Evolutionary conservation across 2,888 invertebrate species (phyloP).

Genomic region (Agriopis aurantiaria): DNA sequence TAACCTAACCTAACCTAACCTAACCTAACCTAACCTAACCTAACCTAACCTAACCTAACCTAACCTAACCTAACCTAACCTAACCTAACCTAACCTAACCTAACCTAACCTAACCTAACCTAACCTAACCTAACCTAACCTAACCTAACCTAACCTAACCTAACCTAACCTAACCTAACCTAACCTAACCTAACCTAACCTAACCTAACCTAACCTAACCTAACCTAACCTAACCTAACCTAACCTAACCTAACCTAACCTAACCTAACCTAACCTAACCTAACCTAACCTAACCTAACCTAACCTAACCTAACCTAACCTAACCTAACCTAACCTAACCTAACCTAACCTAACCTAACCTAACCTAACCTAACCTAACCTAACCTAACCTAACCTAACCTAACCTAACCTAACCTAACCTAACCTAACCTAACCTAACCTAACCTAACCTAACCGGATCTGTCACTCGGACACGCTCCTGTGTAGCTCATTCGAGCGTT

Average conservation of each 20-base stretch:
- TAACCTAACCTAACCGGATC: not conserved
- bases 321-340: conserved; percentile 5
- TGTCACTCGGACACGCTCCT: too few relatives aligned
- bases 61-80: conserved; percentile 3
- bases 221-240: conserved; percentile 2
- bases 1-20: conserved; percentile 3
- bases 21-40: conserved; percentile 3
- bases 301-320: conserved; percentile 4
- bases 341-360: not conserved
- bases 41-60: conserved; percentile 3
- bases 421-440: not conserved
- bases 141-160: conserved; percentile 4
- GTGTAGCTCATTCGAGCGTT: too few relatives aligned
- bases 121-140: conserved; percentile 3
- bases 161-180: conserved; percentile 9
- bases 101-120: conserved; percentile 3
- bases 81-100: conserved; percentile 3
- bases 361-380: conserved; percentile 3
- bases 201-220: conserved; percentile 3
- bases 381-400: conserved; percentile 2
- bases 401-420: not conserved
- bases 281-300: conserved; percentile 4
- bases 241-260: conserved; percentile 3
- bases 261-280: conserved; percentile 6
- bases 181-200: conserved; percentile 8